A percentile compares a stretch with the other conserved stretches of the same genome.
These are phyloP conservation scores for Adelosebastes latens DNA, from an alignment of 2,797 vertebrate species.

Conservation along the genomic window DNA sequence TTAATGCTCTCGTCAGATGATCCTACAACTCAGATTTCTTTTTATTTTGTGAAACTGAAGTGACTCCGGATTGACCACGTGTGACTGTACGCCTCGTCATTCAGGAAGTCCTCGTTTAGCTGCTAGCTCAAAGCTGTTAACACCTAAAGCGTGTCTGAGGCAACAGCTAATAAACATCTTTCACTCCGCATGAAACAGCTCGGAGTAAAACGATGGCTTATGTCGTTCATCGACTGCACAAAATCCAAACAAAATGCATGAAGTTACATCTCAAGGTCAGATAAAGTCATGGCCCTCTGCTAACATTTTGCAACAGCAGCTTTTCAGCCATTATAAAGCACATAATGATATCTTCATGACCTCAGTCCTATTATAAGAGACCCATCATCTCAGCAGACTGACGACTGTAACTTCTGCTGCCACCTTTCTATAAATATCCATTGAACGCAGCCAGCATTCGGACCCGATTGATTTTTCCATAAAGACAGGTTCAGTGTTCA, in stretches of 20 bases:
- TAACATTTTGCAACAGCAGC: not conserved
- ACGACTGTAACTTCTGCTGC: constrained; percentile 46
- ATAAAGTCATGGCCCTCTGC: not conserved
- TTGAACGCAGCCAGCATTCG: not conserved
- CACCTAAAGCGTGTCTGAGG: not conserved
- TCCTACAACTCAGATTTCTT: constrained; percentile 10
- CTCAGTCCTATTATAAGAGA: constrained; percentile 55
- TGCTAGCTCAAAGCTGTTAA: not conserved
- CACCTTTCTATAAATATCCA: constrained; percentile 55
- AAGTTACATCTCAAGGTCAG: not conserved
- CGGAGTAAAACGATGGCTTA: rapidly evolving
- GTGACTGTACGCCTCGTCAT: not conserved
- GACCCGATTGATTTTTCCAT: not conserved
- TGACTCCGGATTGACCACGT: not conserved
- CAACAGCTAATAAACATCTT: not conserved
- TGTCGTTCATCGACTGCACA: not conserved
- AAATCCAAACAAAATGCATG: not conserved
- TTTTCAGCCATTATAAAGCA: constrained; percentile 32
- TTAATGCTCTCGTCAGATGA: not conserved
- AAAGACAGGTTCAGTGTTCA: not conserved
- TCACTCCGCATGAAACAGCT: not conserved
- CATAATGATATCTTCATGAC: constrained; percentile 47
- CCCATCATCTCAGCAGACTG: constrained; percentile 46
- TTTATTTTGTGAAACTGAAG: constrained; percentile 1
- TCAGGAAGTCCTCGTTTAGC: constrained; percentile 3